These are phyloP conservation scores for Myzus persicae DNA, from an alignment of 1,140 invertebrate genomes.

Conservation along the genomic window DNA sequence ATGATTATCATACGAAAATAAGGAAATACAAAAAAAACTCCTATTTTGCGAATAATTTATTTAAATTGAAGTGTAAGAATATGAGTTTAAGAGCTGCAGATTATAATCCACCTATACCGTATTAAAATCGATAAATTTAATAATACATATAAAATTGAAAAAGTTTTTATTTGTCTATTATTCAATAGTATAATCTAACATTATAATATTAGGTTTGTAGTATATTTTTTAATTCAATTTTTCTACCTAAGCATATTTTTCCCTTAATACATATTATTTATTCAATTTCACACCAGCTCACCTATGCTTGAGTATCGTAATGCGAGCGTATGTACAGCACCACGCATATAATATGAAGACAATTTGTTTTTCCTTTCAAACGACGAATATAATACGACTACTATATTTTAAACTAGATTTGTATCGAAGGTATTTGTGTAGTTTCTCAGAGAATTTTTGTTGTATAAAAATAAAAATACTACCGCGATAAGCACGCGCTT, in stretches of 20 bases:
- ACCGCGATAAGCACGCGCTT: slow-evolving; percentile 24
- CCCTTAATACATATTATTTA: neutral
- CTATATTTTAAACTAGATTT: slow-evolving; percentile 21
- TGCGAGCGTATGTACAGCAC: neutral
- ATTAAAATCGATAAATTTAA: neutral
- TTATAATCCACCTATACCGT: neutral
- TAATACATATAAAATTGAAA: neutral
- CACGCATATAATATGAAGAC: neutral
- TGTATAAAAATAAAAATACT: neutral
- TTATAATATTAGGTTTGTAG: too few species aligned
- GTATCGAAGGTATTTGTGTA: neutral
- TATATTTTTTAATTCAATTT: neutral
- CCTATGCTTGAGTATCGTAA: neutral
- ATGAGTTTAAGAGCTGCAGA: neutral
- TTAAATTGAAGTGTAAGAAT: neutral
- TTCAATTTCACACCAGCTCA: neutral
- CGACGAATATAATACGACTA: neutral
- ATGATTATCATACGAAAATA: neutral
- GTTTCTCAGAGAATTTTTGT: neutral
- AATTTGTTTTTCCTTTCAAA: neutral
- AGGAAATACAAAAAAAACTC: neutral
- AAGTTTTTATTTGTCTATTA: neutral
- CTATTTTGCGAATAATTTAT: neutral
- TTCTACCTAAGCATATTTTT: neutral
- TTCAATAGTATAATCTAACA: too few species aligned